phyloP scores from a whole-genome alignment of 2,797 vertebrate genomes.

The Hylomyscus alleni region DNA sequence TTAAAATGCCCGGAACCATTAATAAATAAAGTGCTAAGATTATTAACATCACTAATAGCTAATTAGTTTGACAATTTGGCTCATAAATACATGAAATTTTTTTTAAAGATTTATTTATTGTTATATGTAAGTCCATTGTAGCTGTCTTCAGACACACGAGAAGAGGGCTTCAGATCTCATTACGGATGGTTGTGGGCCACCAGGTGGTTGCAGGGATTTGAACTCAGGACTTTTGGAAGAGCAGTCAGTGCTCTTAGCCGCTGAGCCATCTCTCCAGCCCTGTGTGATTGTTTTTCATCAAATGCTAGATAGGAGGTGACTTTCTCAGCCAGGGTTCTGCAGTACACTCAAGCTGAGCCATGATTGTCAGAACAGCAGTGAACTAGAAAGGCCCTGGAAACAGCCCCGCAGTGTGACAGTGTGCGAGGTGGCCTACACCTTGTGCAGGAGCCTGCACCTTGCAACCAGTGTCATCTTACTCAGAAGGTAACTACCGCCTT shows the following conservation, averaged over 20 bases:
- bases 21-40: slow-evolving; percentile 47
- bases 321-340: background rate
- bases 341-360: background rate
- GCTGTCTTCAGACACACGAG: no score
- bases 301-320: background rate
- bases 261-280: no score
- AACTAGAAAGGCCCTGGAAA: background rate
- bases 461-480: background rate
- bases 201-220: no score
- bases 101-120: no score
- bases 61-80: slow-evolving; percentile 41
- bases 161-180: no score
- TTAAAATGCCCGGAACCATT: background rate
- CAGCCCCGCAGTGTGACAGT: fast-evolving
- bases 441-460: background rate
- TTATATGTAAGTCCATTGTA: no score
- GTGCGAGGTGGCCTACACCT: background rate
- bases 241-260: no score
- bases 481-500: slow-evolving; percentile 50
- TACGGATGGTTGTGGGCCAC: no score
- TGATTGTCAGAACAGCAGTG: background rate
- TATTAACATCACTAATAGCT: slow-evolving; percentile 21
- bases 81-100: background rate
- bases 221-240: no score
- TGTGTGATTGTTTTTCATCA: background rate